These are phyloP conservation scores for Hetaerina titia DNA, from an alignment of 2,888 invertebrate species.

Conservation along the genomic window DNA sequence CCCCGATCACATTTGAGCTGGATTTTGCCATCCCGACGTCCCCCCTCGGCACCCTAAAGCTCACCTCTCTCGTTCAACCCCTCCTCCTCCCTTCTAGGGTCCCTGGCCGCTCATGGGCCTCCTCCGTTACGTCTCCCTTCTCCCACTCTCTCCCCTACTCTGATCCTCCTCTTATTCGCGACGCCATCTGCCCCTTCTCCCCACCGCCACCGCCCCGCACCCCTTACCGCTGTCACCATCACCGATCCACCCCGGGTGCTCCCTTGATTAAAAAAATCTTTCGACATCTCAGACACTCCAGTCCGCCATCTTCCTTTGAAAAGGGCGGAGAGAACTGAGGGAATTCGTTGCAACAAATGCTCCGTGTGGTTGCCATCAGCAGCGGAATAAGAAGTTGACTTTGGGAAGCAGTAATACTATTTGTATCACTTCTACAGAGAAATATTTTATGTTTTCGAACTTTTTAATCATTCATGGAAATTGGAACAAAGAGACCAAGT, in stretches of 20 bases:
- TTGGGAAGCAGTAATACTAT: too few relatives aligned
- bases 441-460: too few relatives aligned
- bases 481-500: too few relatives aligned
- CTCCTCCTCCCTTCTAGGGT: neutral
- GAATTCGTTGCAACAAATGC: too few relatives aligned
- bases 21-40: constrained; percentile 47
- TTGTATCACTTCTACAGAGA: too few relatives aligned
- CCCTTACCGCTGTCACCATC: neutral
- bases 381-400: too few relatives aligned
- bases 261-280: neutral
- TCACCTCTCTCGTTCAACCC: constrained; percentile 9
- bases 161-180: neutral
- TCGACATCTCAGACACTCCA: neutral
- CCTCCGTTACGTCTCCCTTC: constrained; percentile 23
- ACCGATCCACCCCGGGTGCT: neutral
- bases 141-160: neutral
- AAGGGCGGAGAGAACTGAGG: neutral
- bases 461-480: too few relatives aligned
- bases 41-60: neutral
- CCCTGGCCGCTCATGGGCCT: neutral
- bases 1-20: constrained; percentile 39
- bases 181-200: neutral
- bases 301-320: neutral
- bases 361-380: too few relatives aligned
- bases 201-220: constrained; percentile 18